Evolutionary conservation across 1,140 invertebrate genomes (phyloP), one percentile per base, ranked within the genome.

Genomic region (Rhynchophorus ferrugineus): DNA sequence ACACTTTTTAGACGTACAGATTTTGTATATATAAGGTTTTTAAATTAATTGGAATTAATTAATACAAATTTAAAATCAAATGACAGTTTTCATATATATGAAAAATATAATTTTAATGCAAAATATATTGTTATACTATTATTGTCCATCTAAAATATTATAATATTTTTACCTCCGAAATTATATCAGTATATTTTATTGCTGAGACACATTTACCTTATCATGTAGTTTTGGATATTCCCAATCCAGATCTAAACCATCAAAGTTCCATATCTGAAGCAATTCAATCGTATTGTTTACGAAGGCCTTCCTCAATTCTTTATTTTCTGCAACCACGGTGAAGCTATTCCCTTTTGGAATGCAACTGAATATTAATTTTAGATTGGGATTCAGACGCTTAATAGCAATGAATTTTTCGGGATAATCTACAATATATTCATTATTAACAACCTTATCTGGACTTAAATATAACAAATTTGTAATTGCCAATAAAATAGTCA

Each of bases 291-390:
- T 14, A 35, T 44, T 57, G 3, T 46, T 16, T 1, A 48, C 44
- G 6, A 57, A 42, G n/a, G 9, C 36, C 2, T 45, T 24, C 53
- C 38, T 46, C 19, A 18, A 35, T 19, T 13, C 35, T 8, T 17
- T 5, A 22, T 46, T 17, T 3, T 35, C 49, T n/a, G 44, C 49
- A 1, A 57, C 55, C 19, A 24, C 21, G 1, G 55, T 46, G 21
- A 57, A 57, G 6, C 34, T 42, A 17, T 19, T 8, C 35, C 36
- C 14, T 33, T 33, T 8, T 47, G 48, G n/a, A 85, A 85, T 7
- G 46, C 89, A 79, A 0, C 83, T 81, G 0, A 88, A 61, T 13
- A 87, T 36, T 0, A 77, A 71, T 63, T 87, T 89, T 0, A 82
- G 47, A 0, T 71, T 66, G 0, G 82, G 78, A 64, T 82, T 87